Evolutionary conservation across 2,888 invertebrate genomes (phyloP), one percentile per base, ranked within the genome.

Genomic region (Disparrhopalites patrizii): DNA sequence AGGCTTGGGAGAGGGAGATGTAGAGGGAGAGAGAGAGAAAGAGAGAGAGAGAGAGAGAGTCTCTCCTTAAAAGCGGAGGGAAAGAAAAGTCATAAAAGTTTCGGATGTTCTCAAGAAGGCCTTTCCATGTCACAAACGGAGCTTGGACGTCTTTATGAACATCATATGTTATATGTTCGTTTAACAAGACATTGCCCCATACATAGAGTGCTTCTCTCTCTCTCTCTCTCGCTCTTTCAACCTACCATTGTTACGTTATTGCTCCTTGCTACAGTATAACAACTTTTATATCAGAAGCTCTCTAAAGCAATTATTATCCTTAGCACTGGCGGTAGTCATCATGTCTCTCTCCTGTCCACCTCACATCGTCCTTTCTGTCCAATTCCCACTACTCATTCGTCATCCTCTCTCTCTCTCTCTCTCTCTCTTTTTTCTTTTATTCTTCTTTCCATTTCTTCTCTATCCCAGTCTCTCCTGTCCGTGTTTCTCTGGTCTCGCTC

Each of bases 71-170:
- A 50, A 31, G 50, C 25, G 27, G 67, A 61, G 62, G 56, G 60
- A 57, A 66, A 60, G 68, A 68, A 70, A 70, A 72, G 72, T 73
- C 72, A 71, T 72, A 74, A 74, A 72, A 72, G 72, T 74, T 69
- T 71, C 57, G 70, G 71, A 71, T 70, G 72, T 72, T 71, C 72
- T 70, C 73, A 70, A 71, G 43, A 40, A 69, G 68, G 71, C 66
- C 70, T 71, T 71, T 68, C 67, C 67, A 66, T 73, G 71, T 73
- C 73, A 71, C 65, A 71, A 71, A 73, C 69, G 68, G 69, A 72
- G 66, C 66, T 71, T 67, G 73, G 71, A 70, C 72, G 73, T 73
- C 75, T 75, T 75, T 75, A 75, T 75, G 74, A 73, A 72, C 68
- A 72, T 75, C 73, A 75, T 73, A 75, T 75, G 73, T 75, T 73